Percentiles rank a stretch among this genome's conserved stretches.
Evolutionary conservation across 2,888 invertebrate species (phyloP).

Genomic region (Dorcus hopei): DNA sequence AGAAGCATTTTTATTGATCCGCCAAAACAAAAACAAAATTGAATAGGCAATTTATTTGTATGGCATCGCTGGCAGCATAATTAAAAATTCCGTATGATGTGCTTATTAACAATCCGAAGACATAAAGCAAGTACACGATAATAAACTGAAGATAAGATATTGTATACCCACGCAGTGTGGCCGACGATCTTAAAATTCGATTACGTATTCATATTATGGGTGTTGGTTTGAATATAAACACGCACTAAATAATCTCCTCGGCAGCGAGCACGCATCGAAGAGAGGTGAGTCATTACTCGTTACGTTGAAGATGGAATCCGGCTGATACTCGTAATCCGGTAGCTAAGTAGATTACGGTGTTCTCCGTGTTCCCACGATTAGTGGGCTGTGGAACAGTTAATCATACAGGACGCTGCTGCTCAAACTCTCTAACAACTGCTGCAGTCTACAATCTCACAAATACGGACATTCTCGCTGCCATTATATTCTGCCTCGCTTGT

Average conservation of each 20-base stretch:
- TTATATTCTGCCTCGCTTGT: no score
- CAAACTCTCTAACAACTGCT: conserved; percentile 9
- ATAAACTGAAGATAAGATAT: no score
- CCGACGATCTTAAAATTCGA: background rate
- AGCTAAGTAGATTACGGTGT: conserved; percentile 44
- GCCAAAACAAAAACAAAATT: no score
- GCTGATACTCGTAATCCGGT: conserved; percentile 41
- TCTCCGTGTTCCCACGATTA: conserved; percentile 41
- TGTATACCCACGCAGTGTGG: background rate
- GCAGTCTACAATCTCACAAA: conserved; percentile 2
- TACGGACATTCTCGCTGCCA: background rate
- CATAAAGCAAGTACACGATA: no score
- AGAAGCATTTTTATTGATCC: no score
- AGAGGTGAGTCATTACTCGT: conserved; percentile 23
- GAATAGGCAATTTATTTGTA: no score
- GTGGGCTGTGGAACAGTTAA: conserved; percentile 35
- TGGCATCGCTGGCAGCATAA: no score
- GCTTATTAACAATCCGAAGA: no score
- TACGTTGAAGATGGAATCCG: conserved; percentile 33
- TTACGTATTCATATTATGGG: background rate
- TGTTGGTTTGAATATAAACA: background rate
- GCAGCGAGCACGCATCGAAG: background rate
- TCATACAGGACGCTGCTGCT: conserved; percentile 25
- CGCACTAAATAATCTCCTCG: background rate
- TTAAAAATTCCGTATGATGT: no score